Evolutionary conservation across 1,140 invertebrate species (phyloP), one percentile per base, ranked within the genome.

Genomic region (Drosophila obscura): DNA sequence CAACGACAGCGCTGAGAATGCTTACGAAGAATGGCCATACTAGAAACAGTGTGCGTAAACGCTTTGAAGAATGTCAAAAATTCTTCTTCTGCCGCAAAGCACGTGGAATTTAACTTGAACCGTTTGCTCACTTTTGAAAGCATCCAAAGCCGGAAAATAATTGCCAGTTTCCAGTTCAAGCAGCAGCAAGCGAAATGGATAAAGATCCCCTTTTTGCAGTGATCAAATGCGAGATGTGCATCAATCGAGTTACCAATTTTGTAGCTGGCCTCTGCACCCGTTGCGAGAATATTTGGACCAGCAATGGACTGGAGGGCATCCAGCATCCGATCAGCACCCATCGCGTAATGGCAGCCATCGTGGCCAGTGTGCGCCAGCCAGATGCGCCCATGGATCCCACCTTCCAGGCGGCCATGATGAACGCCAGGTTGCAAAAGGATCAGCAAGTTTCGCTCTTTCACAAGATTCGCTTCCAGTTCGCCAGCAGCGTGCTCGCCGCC

Each of bases 171-270:
- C 13, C 13, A 19, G 19, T 1, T 1, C 19, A 31, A 31, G 0
- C 7, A 16, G 28, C 26, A 22, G 11, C 8, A 39, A 39, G 31
- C 11, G 1, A 13, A 39, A 39, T 39, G 35, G 11, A 13, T 13
- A 4, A 0, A 51, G 35, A 73, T 66, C 60, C 66, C 0, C 19
- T 85, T 13, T 9, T 80, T 2, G 48, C 58, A 7, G 41, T 66
- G 15, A 49, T 51, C 28, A 68, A 68, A 22, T 85, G 81, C 31
- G 68, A 84, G 15, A 75, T 67, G 73, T 85, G 81, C 15, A 45
- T 41, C 16, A 62, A 61, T 5, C 39, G 5, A 7, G 62, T 67
- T 13, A 53, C 50, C 9, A 60, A 85, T 39, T 67, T 62, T 15
- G 48, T 71, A 15, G 41, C 19, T n/a, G 77, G 78, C 0, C 45